Base-by-base conservation (phyloP, 2,888 invertebrate species). In the Tiliacea aurago region DNA sequence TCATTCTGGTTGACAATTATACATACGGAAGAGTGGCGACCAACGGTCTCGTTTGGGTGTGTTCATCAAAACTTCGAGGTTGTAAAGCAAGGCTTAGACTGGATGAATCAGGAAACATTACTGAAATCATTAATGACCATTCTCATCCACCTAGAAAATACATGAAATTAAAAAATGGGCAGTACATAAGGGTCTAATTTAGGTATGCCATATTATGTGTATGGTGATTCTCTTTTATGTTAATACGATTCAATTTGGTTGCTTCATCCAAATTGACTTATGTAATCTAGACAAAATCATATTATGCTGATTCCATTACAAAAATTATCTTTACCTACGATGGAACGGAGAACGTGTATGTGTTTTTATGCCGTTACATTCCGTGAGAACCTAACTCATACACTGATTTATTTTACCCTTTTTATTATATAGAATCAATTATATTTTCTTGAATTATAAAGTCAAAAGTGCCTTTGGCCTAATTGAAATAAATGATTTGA, bases 1-100 rank as follows among this genome's bases (percentile, higher is more conserved):
- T 92, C 0, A 85, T 93, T 1, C 75, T 91, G 0, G 59, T 90
- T 13, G 86, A 86, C 2, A 90, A 90, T 2, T 91, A 88, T 58
- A 92, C 93, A 0, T 93, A 88, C 56, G 77, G 84, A 0, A 81
- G 83, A 65, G 37, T 37, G 37, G 47, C 66, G 1, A 83, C 53
- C 0, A 80, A 63, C 6, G 67, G 68, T 20, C n/a, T 41, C 0
- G 0, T 23, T n/a, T 92, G 91, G 91, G 64, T 81, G 2, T 92
- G 92, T 70, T 85, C 85, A 0, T 79, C 83, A 0, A 78, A 73
- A 61, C 41, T 59, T 10, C 76, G 64, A 5, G 68, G 65, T 0
- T 86, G 91, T 37, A 87, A 84, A 58, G 89, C 88, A 0, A 88
- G 70, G 43, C 58, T 90, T 0, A 86, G 59, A 67, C 37, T 88